These are phyloP conservation scores for Rhinoraja longicauda DNA, from an alignment of 2,797 vertebrate species.

Conservation along the genomic window DNA sequence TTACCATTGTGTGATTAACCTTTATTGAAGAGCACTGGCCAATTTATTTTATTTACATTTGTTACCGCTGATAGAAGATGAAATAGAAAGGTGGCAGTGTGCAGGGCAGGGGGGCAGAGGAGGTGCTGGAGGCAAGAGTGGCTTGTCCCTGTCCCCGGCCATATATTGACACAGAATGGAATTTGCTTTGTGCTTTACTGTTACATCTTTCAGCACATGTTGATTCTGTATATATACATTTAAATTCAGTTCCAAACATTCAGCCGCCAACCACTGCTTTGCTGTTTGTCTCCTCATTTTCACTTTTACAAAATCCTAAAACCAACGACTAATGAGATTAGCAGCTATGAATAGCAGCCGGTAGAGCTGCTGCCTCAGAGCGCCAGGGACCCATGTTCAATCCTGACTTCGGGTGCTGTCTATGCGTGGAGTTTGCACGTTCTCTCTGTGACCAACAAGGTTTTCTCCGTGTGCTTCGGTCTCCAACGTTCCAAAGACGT, in stretches of 20 bases:
- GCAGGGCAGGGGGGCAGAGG: background rate
- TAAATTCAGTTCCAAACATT: background rate
- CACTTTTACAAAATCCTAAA: background rate
- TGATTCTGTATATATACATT: background rate
- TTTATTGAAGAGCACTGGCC: conserved; percentile 17
- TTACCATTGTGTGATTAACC: conserved; percentile 36
- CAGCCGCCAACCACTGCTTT: background rate
- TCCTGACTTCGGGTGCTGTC: too few species aligned
- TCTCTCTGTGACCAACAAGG: too few species aligned
- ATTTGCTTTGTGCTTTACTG: background rate
- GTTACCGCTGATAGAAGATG: background rate
- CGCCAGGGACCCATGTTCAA: too few species aligned
- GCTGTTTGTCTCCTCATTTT: background rate
- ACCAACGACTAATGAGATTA: background rate
- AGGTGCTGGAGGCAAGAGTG: too few species aligned
- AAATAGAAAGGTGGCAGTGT: conserved; percentile 7
- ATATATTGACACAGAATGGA: conserved; percentile 3
- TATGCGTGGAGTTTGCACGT: too few species aligned
- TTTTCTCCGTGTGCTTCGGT: too few species aligned
- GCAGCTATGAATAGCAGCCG: background rate
- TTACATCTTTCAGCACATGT: background rate
- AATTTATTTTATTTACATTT: conserved; percentile 37
- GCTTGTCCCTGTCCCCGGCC: background rate
- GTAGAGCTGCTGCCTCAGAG: too few species aligned
- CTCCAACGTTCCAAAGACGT: too few species aligned